Evolutionary conservation across 2,797 vertebrate genomes (phyloP).

Genomic region (Uromys caudimaculatus): DNA sequence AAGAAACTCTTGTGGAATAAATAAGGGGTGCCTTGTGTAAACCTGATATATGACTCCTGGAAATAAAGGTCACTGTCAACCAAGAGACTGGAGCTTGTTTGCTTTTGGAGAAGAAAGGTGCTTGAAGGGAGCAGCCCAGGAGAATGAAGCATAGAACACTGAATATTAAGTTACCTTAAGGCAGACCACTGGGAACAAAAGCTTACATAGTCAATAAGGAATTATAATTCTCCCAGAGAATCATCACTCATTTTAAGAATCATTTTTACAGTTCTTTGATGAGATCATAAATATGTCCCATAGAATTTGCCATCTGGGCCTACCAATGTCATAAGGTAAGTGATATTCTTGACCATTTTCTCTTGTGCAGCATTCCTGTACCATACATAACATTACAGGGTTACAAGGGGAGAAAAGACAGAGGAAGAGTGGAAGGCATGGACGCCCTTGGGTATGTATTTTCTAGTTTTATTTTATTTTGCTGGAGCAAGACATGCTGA

Average conservation of each 20-base stretch:
- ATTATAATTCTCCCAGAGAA: background rate
- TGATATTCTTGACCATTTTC: background rate
- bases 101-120: background rate
- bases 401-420: background rate
- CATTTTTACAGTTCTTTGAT: background rate
- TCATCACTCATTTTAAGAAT: background rate
- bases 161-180: background rate
- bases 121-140: background rate
- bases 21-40: too few relatives aligned
- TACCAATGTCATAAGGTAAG: background rate
- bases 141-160: background rate
- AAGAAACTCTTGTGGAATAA: background rate
- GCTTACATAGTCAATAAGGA: background rate
- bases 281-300: background rate
- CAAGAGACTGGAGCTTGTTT: background rate
- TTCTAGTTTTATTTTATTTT: background rate
- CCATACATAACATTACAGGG: too few relatives aligned
- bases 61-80: background rate
- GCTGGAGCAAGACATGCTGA: background rate
- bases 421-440: background rate
- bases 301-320: background rate
- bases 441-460: background rate
- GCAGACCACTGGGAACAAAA: background rate
- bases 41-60: background rate
- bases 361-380: background rate